Base-by-base conservation (phyloP, 2,797 vertebrate genomes). In the Phrynocephalus guinanensis region DNA sequence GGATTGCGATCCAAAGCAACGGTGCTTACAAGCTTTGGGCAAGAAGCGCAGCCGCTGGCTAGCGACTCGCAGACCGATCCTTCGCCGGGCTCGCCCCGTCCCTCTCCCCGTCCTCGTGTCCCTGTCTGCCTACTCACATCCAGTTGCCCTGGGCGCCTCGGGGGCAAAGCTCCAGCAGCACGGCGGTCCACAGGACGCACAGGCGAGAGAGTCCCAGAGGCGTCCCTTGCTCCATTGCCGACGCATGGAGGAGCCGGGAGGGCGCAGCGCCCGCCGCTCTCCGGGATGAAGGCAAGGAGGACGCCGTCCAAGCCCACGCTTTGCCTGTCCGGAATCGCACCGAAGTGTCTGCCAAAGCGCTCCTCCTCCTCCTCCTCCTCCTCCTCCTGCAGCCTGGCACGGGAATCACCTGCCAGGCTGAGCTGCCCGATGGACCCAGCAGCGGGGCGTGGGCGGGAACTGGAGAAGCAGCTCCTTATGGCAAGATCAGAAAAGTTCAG, bases 61-160 rank as follows among this genome's bases (percentile, higher is more conserved):
- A 20, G 11, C 52, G 33, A 33, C 33, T 33, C 33, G 67, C 44
- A 71, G 71, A 13, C 38, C 6, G 13, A 28, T 60, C 50, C 60
- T 50, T 3, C 63, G 66, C 52, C 24, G 33, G 16, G 44, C 15
- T 75, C 71, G 50, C 15, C 71, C 75, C 5, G 66, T 83, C 85
- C 18, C 60, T 18, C 60, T 2, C 52, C 52, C 52, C 9, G 52
- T 56, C 52, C 52, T 56, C 52, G 52, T 8, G 2, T 56, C 52
- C 52, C 52, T 7, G 52, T 56, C 52, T 56, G 13, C 68, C 33
- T 90, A 98, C 98, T 98, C 94, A 99, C 98, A 98, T 98, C 98
- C 98, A 99, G 93, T 96, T 97, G 94, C 96, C 97, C 18, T 96
- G 95, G 90, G 97, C 97, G 91, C 96, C 92, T 82, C 95, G 92